Base-by-base conservation (phyloP, 2,113 vertebrate genomes). In the Tylochromis polylepis region DNA sequence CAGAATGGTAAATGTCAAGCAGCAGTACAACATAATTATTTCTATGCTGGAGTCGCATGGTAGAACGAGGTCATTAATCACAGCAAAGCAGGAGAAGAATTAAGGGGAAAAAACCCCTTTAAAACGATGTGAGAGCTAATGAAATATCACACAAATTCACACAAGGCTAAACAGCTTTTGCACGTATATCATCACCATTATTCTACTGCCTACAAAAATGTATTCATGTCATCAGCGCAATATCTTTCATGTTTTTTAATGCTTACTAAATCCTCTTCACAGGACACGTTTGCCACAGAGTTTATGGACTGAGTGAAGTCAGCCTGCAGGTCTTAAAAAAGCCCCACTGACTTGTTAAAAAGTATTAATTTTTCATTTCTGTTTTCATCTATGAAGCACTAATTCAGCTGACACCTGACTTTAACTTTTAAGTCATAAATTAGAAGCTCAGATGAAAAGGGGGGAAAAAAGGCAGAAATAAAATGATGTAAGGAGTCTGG, bases 11-110 rank as follows among this genome's bases (percentile, higher is more conserved):
- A 89, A 93, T 83, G 51, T 89, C 85, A 70, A 65, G 36, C 36
- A 81, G 29, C 55, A 84, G 79, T 3, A 80, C 34, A 79, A 82
- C 70, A 80, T 84, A 81, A 88, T 89, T 62, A 86, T 85, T 89
- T 88, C 55, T 81, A 59, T 34, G 51, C 18, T 41, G 24, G 79
- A 75, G 87, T 84, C 31, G 29, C 16, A n/a, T 31, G 22, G 84
- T 62, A 77, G 87, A 85, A 65, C 5, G 1, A 31, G 24, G 27
- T 18, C 82, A 90, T 94, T 92, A 70, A 86, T 94, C 89, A 91
- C 83, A 20, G 38, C 6, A 2, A 57, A 82, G 90, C 2, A 3
- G 43, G 1, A 81, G 60, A 57, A 53, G 84, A 80, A 88, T 77
- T 2, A 81, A 57, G 57, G 14, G 55, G 58, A 67, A 86, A 67